These are phyloP conservation scores for Leptoclinus maculatus DNA, from an alignment of 2,797 vertebrate species.

Conservation along the genomic window DNA sequence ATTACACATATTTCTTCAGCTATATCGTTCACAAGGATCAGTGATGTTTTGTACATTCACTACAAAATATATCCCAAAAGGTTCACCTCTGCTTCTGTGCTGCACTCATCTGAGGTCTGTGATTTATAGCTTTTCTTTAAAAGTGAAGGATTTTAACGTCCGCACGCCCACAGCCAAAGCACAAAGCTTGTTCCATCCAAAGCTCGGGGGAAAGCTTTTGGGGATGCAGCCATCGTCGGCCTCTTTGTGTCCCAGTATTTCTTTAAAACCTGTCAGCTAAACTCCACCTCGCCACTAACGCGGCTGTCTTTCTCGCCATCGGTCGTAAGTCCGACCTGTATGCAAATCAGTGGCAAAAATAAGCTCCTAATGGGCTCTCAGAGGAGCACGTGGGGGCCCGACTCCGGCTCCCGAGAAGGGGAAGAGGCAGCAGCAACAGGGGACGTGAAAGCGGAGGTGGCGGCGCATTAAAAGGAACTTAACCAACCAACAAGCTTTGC, in stretches of 20 bases:
- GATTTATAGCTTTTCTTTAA: neutral
- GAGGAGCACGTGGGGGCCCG: constrained; percentile 48
- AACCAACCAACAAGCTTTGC: constrained; percentile 1
- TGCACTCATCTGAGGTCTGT: neutral
- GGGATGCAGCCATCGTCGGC: neutral
- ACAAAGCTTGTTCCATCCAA: neutral
- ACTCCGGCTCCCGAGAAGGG: constrained; percentile 21
- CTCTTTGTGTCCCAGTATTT: constrained; percentile 39
- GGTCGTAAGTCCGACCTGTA: constrained; percentile 62
- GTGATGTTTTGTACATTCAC: neutral
- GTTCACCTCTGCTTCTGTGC: neutral
- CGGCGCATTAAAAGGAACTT: neutral
- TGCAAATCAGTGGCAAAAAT: constrained; percentile 70
- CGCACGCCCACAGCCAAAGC: neutral
- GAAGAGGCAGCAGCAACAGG: constrained; percentile 19
- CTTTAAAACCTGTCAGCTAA: constrained; percentile 13
- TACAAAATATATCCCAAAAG: neutral
- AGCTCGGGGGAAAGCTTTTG: neutral
- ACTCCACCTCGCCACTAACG: constrained; percentile 30
- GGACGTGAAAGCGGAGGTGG: constrained; percentile 3
- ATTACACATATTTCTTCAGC: neutral
- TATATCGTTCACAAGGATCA: neutral
- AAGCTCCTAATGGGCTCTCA: constrained; percentile 63
- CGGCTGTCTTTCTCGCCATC: constrained; percentile 15
- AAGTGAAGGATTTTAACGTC: neutral